phyloP scores from a whole-genome alignment of 2,888 invertebrate species.

The Hydraecia micacea region DNA sequence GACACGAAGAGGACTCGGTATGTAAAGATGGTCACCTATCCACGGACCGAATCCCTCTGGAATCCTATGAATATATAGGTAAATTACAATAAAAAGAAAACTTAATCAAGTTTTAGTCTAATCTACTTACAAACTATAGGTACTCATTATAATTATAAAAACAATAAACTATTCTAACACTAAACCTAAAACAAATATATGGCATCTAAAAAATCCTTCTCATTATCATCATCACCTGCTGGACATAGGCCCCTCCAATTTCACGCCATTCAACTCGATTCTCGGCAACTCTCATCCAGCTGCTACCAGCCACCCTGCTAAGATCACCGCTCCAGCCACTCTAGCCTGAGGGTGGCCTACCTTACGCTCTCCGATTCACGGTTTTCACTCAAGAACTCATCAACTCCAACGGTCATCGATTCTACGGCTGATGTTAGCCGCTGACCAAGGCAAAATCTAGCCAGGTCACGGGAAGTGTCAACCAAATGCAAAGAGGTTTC shows the following conservation, averaged over 20 bases:
- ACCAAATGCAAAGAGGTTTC: background rate
- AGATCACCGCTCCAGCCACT: background rate
- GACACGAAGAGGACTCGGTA: background rate
- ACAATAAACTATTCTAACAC: background rate
- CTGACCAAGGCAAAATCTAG: too few relatives aligned
- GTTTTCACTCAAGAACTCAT: background rate
- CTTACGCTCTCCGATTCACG: background rate
- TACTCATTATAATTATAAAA: background rate
- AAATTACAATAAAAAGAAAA: background rate
- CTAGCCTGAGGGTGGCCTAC: background rate
- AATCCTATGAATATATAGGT: background rate
- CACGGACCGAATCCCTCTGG: background rate
- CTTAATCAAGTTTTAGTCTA: background rate
- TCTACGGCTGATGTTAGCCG: background rate
- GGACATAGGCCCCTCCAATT: background rate
- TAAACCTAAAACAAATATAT: background rate
- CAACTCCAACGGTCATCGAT: background rate
- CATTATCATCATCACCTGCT: background rate
- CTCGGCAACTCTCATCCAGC: background rate
- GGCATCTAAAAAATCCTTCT: background rate
- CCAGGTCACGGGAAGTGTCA: background rate
- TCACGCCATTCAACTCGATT: background rate
- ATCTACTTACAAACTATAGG: background rate
- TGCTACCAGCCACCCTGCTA: background rate
- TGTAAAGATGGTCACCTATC: background rate